Percentiles rank a stretch among this genome's conserved stretches.
Evolutionary conservation across 1,140 invertebrate species (phyloP).

Genomic region (Oreohelix idahoensis): DNA sequence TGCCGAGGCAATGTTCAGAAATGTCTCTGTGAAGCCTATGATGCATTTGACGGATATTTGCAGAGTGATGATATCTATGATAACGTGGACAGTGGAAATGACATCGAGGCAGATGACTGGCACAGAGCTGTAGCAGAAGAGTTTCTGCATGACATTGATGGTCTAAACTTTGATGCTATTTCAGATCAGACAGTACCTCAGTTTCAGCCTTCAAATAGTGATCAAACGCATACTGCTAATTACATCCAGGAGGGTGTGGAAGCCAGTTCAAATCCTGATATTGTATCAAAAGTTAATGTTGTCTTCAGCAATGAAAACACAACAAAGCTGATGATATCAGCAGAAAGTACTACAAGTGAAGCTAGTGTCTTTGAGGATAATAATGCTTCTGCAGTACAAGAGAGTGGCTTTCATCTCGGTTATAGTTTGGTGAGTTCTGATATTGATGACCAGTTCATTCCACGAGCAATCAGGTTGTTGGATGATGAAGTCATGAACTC

Average conservation of each 20-base stretch:
- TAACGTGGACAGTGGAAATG: not conserved
- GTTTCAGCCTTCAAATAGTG: not conserved
- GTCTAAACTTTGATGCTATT: slow-evolving; percentile 6
- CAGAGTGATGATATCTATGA: not conserved
- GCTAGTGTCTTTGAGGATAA: not conserved
- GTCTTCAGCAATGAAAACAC: not conserved
- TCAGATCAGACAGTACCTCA: not conserved
- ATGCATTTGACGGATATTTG: not conserved
- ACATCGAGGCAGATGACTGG: not conserved
- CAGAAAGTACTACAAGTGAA: not conserved
- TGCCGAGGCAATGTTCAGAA: not conserved
- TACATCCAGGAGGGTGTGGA: not conserved
- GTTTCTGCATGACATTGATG: slow-evolving; percentile 23
- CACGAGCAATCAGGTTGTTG: not conserved
- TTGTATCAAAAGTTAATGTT: not conserved
- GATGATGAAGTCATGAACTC: slow-evolving; percentile 2
- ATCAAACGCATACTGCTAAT: not conserved
- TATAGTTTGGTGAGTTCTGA: not conserved
- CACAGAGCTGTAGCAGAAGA: slow-evolving; percentile 1
- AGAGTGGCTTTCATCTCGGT: not conserved
- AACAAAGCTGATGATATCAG: not conserved
- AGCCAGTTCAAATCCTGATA: not conserved
- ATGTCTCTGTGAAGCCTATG: not conserved
- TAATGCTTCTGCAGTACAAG: not conserved
- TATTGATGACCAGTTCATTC: slow-evolving; percentile 8